Base-by-base conservation (phyloP, 2,113 vertebrate genomes). In the Etheostoma cragini region DNA sequence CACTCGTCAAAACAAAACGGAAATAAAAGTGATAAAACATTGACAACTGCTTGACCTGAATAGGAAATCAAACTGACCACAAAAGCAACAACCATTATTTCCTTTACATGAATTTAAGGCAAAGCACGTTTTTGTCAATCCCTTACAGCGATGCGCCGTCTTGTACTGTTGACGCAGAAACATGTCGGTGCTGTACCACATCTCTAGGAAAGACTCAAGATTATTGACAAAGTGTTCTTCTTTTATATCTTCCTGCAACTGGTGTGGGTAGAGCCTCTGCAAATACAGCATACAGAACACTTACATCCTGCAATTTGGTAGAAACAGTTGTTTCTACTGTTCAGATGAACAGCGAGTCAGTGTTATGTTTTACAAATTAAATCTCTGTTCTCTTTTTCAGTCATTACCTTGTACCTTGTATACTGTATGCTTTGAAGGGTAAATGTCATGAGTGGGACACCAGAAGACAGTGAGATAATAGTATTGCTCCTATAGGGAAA, bases 1-100 rank as follows among this genome's bases (percentile, higher is more conserved):
- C 26, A 58, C n/a, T 33, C 6, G 12, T 50, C 15, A 72, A 56
- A 68, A 54, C 12, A 19, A n/a, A 16, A 21, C 6, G 35, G 8
- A 19, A 47, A 65, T 16, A 16, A 66, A 66, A 49, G 42, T 26
- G 7, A 17, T 22, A 56, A 35, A 72, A 57, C 26, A 50, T 2
- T 30, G 15, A 62, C 14, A 63, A 63, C 10, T 2, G 1, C 5
- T 65, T 16, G 24, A 22, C 21, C 17, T 5, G 2, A 56, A 74
- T 22, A 68, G 63, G 72, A 74, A 76, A 64, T 63, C 4, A 61
- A 64, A 64, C 64, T 16, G 14, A 35, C 22, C n/a, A n/a, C 46
- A 74, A n/a, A 10, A 42, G 46, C 30, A 22, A 68, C 35, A 2
- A 67, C 7, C 30, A 60, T 19, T 0, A 4, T 52, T 33, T 77